Conservation (phyloP, 1,140 invertebrate species). For the Cryptotermes secundus region DNA sequence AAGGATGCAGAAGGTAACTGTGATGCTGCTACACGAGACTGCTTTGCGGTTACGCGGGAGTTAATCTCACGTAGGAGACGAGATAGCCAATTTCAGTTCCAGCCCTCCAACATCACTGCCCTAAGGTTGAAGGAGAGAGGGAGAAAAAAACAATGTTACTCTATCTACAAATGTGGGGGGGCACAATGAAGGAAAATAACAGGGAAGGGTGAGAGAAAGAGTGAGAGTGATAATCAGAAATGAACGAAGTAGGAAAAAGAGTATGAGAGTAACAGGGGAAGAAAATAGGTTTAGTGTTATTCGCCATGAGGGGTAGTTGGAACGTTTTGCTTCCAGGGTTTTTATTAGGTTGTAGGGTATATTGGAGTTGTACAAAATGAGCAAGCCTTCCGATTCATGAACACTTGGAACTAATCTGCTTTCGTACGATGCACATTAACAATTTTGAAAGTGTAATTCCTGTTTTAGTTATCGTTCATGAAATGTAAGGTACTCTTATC, state of each 20-base stretch:
- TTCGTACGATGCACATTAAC: neutral
- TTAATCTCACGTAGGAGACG: neutral
- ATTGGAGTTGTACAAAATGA: neutral
- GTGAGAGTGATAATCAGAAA: conserved; percentile 5
- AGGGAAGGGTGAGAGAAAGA: neutral
- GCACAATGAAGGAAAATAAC: conserved; percentile 3
- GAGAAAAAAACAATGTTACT: conserved; percentile 1
- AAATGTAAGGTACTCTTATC: neutral
- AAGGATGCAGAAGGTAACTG: too few species aligned
- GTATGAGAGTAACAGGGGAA: neutral
- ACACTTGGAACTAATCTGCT: neutral
- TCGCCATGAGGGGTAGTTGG: neutral
- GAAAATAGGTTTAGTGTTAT: conserved; percentile 8
- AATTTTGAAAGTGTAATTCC: neutral
- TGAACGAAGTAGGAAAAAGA: neutral
- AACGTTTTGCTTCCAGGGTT: neutral
- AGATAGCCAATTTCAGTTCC: conserved; percentile 19
- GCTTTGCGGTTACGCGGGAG: neutral
- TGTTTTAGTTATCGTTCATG: neutral
- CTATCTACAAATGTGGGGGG: neutral
- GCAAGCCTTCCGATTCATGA: neutral
- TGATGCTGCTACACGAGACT: neutral
- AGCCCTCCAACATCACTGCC: neutral
- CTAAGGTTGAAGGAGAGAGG: neutral
- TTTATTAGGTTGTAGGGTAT: neutral